Conservation (phyloP, 1,140 invertebrate species). For the Teleogryllus occipitalis region DNA sequence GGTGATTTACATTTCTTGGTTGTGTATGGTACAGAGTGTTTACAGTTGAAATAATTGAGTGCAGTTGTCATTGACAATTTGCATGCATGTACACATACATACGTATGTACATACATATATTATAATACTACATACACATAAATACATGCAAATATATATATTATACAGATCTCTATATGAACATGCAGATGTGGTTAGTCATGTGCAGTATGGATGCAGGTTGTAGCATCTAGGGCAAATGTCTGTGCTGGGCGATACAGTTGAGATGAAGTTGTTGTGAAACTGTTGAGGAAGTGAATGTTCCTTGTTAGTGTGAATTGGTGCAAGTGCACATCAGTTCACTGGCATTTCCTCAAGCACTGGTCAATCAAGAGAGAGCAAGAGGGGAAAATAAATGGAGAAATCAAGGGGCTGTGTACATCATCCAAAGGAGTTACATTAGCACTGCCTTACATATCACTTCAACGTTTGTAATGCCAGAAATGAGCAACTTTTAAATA, state of each 20-base stretch:
- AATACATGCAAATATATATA: neutral
- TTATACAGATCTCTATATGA: neutral
- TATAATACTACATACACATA: neutral
- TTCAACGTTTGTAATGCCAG: neutral
- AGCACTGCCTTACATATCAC: conserved; percentile 3
- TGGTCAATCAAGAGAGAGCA: neutral
- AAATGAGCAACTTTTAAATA: neutral
- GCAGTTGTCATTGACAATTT: neutral
- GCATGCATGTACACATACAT: neutral
- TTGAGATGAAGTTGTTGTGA: neutral
- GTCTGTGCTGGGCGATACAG: neutral
- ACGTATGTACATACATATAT: neutral
- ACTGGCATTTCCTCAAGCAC: neutral
- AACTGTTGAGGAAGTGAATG: neutral
- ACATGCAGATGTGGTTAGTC: neutral
- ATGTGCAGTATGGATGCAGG: neutral
- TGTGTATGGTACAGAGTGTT: neutral
- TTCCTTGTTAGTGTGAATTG: neutral
- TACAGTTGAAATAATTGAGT: neutral
- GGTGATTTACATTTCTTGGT: neutral
- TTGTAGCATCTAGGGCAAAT: neutral
- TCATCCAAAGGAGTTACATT: neutral
- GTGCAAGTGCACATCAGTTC: neutral
- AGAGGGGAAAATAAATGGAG: neutral
- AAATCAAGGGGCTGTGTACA: neutral